phyloP scores from a whole-genome alignment of 2,888 invertebrate species.

The Gibbula magus region DNA sequence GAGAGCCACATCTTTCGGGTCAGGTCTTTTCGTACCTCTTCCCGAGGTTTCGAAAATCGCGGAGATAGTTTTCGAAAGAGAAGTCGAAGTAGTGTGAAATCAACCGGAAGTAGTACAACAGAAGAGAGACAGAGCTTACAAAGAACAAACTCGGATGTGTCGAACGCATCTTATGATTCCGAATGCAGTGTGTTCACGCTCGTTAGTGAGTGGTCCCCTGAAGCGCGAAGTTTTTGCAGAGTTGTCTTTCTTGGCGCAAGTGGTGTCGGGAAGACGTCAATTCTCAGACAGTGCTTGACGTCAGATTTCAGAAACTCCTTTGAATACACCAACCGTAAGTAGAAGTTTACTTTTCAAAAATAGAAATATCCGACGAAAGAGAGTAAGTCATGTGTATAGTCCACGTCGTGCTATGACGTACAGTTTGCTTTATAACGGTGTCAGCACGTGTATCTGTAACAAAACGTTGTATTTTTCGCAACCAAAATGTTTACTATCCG shows the following conservation, averaged over 20 bases:
- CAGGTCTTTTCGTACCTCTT: constrained; percentile 93
- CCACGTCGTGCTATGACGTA: too few relatives aligned
- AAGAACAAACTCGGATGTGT: constrained; percentile 16
- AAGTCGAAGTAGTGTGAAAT: constrained; percentile 88
- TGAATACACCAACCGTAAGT: constrained; percentile 19
- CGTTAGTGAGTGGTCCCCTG: constrained; percentile 26
- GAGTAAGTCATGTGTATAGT: too few relatives aligned
- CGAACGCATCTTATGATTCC: not conserved
- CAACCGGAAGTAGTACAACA: constrained; percentile 77
- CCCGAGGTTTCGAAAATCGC: constrained; percentile 88
- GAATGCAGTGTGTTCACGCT: not conserved
- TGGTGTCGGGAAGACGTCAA: constrained; percentile 82
- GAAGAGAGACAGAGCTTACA: constrained; percentile 29
- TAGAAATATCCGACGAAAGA: too few relatives aligned
- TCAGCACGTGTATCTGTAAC: too few relatives aligned
- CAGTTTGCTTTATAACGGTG: too few relatives aligned
- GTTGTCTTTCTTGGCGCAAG: constrained; percentile 82
- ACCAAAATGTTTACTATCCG: too few relatives aligned
- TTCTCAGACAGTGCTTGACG: constrained; percentile 83
- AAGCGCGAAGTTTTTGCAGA: constrained; percentile 75
- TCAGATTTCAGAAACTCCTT: constrained; percentile 81
- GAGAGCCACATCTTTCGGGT: constrained; percentile 78
- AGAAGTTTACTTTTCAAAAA: not conserved
- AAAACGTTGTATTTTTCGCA: too few relatives aligned
- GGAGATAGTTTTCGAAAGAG: constrained; percentile 93